Conservation (phyloP, 2,797 vertebrate genomes). For the Sarcoramphus papa region DNA sequence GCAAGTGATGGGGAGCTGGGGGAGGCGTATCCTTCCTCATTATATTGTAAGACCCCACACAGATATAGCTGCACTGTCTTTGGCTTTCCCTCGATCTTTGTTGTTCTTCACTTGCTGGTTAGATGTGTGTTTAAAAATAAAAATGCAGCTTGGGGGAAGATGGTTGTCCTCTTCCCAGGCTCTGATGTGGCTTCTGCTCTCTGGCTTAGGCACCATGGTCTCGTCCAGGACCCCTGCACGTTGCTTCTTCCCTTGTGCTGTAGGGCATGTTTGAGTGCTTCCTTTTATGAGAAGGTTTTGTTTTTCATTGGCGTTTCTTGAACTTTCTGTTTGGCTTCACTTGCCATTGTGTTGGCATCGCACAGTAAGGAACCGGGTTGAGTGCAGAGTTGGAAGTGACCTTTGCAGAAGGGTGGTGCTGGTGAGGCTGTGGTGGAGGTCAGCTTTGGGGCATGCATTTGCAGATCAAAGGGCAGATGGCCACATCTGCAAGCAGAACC, state of each 20-base stretch:
- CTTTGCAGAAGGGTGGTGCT: not conserved
- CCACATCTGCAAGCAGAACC: not conserved
- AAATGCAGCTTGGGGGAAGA: not conserved
- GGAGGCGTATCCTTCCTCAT: accelerated
- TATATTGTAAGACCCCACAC: not conserved
- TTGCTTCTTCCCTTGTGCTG: not conserved
- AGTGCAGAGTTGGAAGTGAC: not conserved
- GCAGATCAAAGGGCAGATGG: not conserved
- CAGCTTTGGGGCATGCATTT: not conserved
- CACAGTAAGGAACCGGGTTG: accelerated
- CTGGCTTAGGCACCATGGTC: not conserved
- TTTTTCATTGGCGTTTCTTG: not conserved
- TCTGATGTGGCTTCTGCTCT: not conserved
- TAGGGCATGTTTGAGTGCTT: not conserved
- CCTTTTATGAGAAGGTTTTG: not conserved
- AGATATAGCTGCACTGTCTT: not conserved
- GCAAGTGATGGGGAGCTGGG: not conserved
- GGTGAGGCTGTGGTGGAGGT: not conserved
- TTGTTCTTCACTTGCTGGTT: not conserved
- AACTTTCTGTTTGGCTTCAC: not conserved
- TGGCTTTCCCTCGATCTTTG: not conserved
- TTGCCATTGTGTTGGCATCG: not conserved
- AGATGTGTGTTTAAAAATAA: not conserved
- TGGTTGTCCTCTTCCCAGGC: not conserved
- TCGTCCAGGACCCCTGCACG: not conserved